Evolutionary conservation across 2,797 vertebrate species (phyloP).

Genomic region (Lepilemur ruficaudatus): DNA sequence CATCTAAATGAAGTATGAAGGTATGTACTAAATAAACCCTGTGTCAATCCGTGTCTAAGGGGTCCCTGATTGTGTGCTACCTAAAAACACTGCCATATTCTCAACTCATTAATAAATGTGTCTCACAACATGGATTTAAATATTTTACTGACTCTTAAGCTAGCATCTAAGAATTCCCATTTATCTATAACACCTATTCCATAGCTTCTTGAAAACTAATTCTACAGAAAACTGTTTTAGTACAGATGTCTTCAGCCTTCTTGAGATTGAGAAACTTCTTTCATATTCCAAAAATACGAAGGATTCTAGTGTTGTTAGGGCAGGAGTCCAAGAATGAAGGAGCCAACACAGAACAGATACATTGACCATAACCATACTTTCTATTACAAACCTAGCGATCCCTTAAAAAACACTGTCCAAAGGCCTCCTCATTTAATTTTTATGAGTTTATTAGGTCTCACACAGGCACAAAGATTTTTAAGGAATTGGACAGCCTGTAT

Average conservation of each 20-base stretch:
- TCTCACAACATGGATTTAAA: not conserved
- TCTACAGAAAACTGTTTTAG: not conserved
- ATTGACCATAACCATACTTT: not conserved
- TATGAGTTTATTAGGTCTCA: not conserved
- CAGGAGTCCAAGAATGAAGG: not conserved
- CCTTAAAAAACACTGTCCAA: not conserved
- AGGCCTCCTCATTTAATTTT: slow-evolving; percentile 13
- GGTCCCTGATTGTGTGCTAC: not conserved
- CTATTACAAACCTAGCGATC: not conserved
- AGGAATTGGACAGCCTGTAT: not conserved
- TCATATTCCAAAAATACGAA: not conserved
- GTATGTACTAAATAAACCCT: not conserved
- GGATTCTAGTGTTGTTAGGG: not conserved
- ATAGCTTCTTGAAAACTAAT: slow-evolving; percentile 24
- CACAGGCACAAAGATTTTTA: not conserved
- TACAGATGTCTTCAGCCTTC: not conserved
- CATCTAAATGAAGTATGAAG: not conserved
- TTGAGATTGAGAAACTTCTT: not conserved
- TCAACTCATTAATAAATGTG: slow-evolving; percentile 16
- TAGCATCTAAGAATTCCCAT: not conserved
- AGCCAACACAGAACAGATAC: not conserved
- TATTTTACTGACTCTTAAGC: slow-evolving; percentile 43
- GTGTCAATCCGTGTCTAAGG: not conserved
- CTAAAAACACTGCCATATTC: not conserved
- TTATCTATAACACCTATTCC: not conserved